phyloP scores from a whole-genome alignment of 2,797 vertebrate genomes.

The Galago senegalensis region DNA sequence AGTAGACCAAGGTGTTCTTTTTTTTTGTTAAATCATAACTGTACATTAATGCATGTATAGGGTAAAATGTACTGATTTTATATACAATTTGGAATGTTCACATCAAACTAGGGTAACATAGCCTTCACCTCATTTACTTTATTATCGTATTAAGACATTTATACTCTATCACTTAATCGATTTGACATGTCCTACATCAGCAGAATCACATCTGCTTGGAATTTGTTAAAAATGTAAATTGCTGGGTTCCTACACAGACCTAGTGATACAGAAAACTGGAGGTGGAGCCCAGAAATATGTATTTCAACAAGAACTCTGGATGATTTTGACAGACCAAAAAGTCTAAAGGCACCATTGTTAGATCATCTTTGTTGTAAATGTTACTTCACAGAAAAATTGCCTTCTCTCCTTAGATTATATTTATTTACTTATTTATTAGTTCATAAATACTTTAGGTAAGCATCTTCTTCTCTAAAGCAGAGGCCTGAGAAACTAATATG shows the following conservation, averaged over 20 bases:
- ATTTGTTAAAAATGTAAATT: background rate
- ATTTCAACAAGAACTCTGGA: background rate
- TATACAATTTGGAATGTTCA: too few relatives aligned
- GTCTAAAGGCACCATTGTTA: background rate
- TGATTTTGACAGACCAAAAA: background rate
- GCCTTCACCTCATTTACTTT: too few relatives aligned
- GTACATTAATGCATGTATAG: too few relatives aligned
- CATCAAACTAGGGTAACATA: too few relatives aligned
- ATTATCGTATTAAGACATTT: too few relatives aligned
- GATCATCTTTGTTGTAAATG: background rate
- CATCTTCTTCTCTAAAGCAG: background rate
- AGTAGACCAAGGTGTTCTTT: background rate
- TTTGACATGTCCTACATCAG: background rate
- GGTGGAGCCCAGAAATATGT: background rate
- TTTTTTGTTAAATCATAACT: too few relatives aligned
- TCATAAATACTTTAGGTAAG: background rate
- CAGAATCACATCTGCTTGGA: background rate
- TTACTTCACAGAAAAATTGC: background rate
- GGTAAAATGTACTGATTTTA: too few relatives aligned
- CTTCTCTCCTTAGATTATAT: background rate
- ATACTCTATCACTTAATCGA: too few relatives aligned
- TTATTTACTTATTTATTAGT: background rate
- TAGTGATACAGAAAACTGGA: background rate
- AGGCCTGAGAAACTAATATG: background rate
- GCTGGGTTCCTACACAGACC: rapidly evolving